These are phyloP conservation scores for Larimichthys crocea DNA, from an alignment of 2,113 vertebrate species.

Conservation along the genomic window DNA sequence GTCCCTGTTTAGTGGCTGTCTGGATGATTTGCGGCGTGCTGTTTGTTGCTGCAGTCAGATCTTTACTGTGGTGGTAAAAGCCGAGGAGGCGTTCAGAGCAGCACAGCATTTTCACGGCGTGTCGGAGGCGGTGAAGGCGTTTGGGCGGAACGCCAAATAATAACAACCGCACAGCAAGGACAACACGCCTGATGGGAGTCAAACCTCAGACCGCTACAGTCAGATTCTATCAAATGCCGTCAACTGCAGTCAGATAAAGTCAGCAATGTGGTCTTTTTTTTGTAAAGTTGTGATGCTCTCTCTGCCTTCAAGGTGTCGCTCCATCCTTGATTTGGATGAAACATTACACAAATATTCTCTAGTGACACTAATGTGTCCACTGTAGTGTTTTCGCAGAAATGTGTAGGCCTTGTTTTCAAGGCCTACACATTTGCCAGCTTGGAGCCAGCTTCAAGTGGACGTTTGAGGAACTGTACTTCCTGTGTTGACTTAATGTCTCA, in stretches of 20 bases:
- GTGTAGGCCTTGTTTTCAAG: no score
- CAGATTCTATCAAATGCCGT: neutral
- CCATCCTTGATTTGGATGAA: neutral
- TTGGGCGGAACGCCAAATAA: conserved; percentile 54
- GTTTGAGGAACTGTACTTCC: no score
- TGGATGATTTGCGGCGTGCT: conserved; percentile 55
- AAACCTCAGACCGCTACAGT: neutral
- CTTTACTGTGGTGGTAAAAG: conserved; percentile 60
- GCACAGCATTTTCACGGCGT: conserved; percentile 22
- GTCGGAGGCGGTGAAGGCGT: conserved; percentile 30
- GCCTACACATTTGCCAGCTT: neutral
- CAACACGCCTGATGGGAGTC: conserved; percentile 31
- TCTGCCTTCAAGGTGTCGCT: neutral
- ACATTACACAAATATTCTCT: neutral
- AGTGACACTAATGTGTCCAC: neutral
- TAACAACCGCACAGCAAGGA: conserved; percentile 40
- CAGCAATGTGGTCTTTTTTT: neutral
- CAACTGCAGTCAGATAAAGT: neutral
- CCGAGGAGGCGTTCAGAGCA: conserved; percentile 49
- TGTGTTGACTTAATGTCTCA: no score
- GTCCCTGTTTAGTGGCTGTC: conserved; percentile 57
- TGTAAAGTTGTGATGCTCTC: neutral
- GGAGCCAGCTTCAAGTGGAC: neutral
- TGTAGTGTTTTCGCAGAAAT: neutral
- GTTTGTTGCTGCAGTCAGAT: conserved; percentile 55